Evolutionary conservation across 2,113 vertebrate genomes (phyloP).

Genomic region (Rhagologus leucostigma): DNA sequence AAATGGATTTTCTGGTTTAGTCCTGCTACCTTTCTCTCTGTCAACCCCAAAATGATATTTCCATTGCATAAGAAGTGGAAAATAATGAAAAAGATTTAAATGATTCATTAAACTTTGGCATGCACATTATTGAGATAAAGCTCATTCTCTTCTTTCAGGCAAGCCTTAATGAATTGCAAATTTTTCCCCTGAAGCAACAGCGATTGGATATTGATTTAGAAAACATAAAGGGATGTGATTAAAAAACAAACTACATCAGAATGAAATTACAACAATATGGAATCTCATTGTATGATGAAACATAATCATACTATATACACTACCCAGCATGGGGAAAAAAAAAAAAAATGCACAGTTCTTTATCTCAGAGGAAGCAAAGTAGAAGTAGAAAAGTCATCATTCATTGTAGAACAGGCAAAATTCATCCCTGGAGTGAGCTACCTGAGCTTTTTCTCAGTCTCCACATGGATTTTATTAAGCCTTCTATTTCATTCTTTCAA

Average conservation of each 20-base stretch:
- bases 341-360: background rate
- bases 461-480: background rate
- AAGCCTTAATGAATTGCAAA: background rate
- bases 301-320: background rate
- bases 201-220: constrained; percentile 41
- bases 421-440: background rate
- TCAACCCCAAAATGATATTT: background rate
- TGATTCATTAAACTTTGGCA: background rate
- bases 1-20: background rate
- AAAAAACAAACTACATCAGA: background rate
- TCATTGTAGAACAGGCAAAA: background rate
- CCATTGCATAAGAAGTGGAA: background rate
- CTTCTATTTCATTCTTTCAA: background rate
- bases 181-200: background rate
- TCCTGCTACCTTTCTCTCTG: background rate
- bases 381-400: background rate
- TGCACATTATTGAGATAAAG: constrained; percentile 17
- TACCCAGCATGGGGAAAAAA: background rate
- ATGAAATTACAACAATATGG: background rate
- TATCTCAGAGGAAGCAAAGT: background rate
- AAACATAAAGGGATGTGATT: background rate
- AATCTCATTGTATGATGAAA: background rate
- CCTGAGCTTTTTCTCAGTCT: background rate
- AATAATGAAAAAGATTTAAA: background rate
- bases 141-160: background rate